Evolutionary conservation across 2,797 vertebrate species (phyloP), one percentile per base, ranked within the genome.

Genomic region (Ctenopoma kingsleyae): DNA sequence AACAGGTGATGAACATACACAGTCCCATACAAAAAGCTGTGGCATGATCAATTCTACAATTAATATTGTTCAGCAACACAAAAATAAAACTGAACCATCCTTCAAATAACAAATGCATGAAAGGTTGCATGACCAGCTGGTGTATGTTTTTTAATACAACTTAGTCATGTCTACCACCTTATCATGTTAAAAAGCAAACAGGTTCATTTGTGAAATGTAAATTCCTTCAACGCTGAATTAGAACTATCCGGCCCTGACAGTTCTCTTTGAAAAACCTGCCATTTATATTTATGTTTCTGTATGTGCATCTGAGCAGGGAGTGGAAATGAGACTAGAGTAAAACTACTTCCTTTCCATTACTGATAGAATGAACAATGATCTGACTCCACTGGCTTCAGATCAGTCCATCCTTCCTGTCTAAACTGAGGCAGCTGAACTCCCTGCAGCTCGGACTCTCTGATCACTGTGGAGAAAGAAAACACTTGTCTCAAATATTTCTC

Each of bases 351-450:
- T 74, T 56, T 35, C n/a, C 56, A 7, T n/a, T 25, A 30, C 62
- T 74, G 64, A 86, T 86, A 67, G 69, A 75, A 66, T 61, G 57
- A 75, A 68, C 81, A 89, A 69, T 74, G 72, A 84, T 75, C 55
- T 74, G 61, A 66, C 58, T 74, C 53, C 43, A 41, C 51, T 32
- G 20, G 56, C 71, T 67, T 54, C 69, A 78, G 60, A 81, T 85
- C 48, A 83, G 75, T 76, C 61, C 72, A 60, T 87, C 73, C 70
- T 67, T 71, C 48, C 75, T 59, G 61, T 81, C 55, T 67, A 62
- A 63, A 80, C 60, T 54, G 59, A 78, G 64, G 65, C 75, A 22
- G 53, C 49, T 72, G 56, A 72, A 55, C 60, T 81, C 76, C 78
- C 54, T 63, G 59, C n/a, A 61, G 56, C 76, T n/a, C n/a, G n/a